Evolutionary conservation across 2,888 invertebrate genomes (phyloP).

Genomic region (Troilus luridus): DNA sequence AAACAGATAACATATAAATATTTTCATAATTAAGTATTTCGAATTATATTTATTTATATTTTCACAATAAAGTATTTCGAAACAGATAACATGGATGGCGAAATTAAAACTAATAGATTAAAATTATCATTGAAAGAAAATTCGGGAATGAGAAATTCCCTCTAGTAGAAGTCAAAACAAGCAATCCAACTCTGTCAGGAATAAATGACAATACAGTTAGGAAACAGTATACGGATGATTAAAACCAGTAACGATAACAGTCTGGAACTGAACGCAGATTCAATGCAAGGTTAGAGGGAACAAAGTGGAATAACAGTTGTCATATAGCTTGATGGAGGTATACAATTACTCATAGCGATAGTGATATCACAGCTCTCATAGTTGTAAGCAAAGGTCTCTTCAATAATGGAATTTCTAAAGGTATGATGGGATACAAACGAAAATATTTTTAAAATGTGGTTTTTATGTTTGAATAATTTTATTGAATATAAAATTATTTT

Average conservation of each 20-base stretch:
- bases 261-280: background rate
- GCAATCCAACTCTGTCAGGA: background rate
- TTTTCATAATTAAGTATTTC: too few relatives aligned
- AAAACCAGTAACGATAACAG: background rate
- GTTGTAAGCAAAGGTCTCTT: background rate
- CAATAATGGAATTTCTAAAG: background rate
- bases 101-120: background rate
- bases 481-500: too few relatives aligned
- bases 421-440: background rate
- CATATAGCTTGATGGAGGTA: background rate
- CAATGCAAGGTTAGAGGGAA: background rate
- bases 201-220: background rate
- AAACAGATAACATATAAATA: too few relatives aligned
- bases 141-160: background rate
- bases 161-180: background rate
- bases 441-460: background rate
- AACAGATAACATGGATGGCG: too few relatives aligned
- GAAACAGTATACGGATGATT: background rate
- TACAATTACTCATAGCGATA: background rate
- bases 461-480: too few relatives aligned
- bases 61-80: too few relatives aligned
- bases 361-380: background rate
- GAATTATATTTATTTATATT: too few relatives aligned
- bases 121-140: background rate
- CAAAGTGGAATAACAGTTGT: conserved; percentile 6